phyloP scores from a whole-genome alignment of 2,113 vertebrate species.

The Chaetorhynchus papuensis region DNA sequence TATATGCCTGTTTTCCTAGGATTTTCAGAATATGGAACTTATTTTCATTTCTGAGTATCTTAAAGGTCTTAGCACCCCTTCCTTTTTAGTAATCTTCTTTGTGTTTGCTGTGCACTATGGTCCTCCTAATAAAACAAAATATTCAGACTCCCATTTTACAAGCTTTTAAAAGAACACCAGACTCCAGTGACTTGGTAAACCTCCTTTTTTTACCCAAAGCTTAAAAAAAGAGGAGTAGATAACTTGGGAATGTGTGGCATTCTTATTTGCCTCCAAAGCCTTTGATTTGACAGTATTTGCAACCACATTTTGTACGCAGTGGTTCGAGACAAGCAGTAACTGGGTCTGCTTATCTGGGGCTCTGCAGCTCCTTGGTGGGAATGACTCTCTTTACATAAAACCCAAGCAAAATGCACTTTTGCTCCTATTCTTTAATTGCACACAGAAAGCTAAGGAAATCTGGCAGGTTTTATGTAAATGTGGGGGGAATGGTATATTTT shows the following conservation, averaged over 20 bases:
- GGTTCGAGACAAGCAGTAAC: neutral
- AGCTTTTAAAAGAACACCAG: slow-evolving; percentile 57
- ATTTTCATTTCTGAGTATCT: slow-evolving; percentile 21
- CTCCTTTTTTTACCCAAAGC: slow-evolving; percentile 8
- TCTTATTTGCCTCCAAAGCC: slow-evolving; percentile 8
- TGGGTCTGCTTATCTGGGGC: slow-evolving; percentile 27
- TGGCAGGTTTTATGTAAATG: neutral
- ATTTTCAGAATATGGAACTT: slow-evolving; percentile 38
- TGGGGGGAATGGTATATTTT: neutral
- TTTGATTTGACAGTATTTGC: slow-evolving; percentile 49
- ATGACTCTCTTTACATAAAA: neutral
- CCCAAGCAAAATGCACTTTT: neutral
- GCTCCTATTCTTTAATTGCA: neutral
- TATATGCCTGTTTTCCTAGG: neutral
- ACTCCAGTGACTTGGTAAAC: slow-evolving; percentile 27
- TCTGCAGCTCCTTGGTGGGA: neutral
- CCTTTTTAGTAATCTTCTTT: slow-evolving; percentile 39
- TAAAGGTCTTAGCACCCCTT: slow-evolving; percentile 19
- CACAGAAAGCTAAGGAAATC: neutral
- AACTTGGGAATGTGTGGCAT: slow-evolving; percentile 43
- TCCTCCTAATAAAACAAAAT: slow-evolving; percentile 64
- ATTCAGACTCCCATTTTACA: slow-evolving; percentile 61
- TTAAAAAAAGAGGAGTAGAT: slow-evolving; percentile 17
- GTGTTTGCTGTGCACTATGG: neutral
- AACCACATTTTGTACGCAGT: neutral